Percentiles rank a stretch among this genome's conserved stretches.
Evolutionary conservation across 2,888 invertebrate genomes (phyloP).

Genomic region (Catocala sponsa): DNA sequence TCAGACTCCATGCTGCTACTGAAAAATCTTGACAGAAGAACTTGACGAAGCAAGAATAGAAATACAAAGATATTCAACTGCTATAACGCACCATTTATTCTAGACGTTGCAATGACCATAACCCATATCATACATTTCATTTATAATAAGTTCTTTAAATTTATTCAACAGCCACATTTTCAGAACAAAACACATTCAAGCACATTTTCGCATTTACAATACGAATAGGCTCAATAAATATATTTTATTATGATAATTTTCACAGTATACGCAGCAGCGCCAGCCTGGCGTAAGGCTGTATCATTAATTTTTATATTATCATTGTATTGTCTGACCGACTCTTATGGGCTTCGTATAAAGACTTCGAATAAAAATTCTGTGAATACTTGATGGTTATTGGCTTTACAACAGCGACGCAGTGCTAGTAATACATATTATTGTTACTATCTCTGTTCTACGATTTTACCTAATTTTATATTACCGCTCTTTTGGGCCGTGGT

Average conservation of each 20-base stretch:
- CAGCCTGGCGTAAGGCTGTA: conserved; percentile 11
- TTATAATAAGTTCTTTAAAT: too few species aligned
- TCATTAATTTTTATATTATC: conserved; percentile 43
- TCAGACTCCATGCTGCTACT: too few species aligned
- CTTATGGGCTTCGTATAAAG: conserved; percentile 24
- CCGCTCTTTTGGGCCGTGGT: too few species aligned
- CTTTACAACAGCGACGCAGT: conserved; percentile 2
- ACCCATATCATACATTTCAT: too few species aligned
- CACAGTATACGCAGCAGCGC: background rate
- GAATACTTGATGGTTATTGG: conserved; percentile 14
- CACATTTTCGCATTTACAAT: conserved; percentile 6
- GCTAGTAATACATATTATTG: background rate
- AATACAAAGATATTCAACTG: too few species aligned
- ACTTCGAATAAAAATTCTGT: conserved; percentile 20
- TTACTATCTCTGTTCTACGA: too few species aligned
- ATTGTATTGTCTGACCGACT: conserved; percentile 40
- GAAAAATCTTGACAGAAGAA: too few species aligned
- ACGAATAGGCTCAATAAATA: background rate
- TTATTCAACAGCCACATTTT: too few species aligned
- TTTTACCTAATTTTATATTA: too few species aligned
- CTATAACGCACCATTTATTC: too few species aligned
- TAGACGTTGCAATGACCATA: too few species aligned
- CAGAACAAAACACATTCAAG: background rate
- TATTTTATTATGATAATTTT: conserved; percentile 11
- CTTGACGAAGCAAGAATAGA: too few species aligned